Percentiles rank a stretch among this genome's conserved stretches.
phyloP scores from a whole-genome alignment of 37 sponge, comb jelly and placozoan species.

The Cliona cf. orientalis region DNA sequence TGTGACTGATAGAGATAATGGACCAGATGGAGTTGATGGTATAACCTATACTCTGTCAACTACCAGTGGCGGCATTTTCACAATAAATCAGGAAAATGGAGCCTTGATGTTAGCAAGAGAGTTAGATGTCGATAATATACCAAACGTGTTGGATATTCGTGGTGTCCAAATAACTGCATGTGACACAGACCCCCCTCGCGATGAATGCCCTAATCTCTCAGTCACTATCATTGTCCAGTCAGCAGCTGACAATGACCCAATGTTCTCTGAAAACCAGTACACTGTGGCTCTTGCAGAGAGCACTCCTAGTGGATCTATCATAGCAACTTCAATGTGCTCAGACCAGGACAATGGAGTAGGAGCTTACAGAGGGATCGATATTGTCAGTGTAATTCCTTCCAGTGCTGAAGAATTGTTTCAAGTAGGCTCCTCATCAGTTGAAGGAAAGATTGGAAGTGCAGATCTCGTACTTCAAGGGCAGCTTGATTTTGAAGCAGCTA shows the following conservation, averaged over 20 bases:
- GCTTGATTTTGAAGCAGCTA: neutral
- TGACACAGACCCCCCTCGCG: neutral
- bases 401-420: too few relatives aligned
- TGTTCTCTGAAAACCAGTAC: neutral
- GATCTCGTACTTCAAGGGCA: too few relatives aligned
- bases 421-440: too few relatives aligned
- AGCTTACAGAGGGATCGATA: neutral
- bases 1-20: slow-evolving; percentile 6
- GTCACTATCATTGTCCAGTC: neutral
- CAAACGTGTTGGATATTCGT: too few relatives aligned
- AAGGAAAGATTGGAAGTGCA: too few relatives aligned
- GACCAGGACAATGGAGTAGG: slow-evolving; percentile 1
- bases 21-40: slow-evolving; percentile 23
- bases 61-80: too few relatives aligned
- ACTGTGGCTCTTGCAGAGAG: neutral
- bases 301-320: neutral
- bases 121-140: neutral
- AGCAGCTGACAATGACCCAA: neutral
- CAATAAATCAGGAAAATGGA: too few relatives aligned
- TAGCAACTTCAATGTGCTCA: neutral
- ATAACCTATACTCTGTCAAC: too few relatives aligned
- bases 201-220: neutral
- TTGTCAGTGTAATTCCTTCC: too few relatives aligned
- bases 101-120: neutral
- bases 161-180: neutral